Evolutionary conservation across 2,113 vertebrate genomes (phyloP).

Genomic region (Malurus elegans): DNA sequence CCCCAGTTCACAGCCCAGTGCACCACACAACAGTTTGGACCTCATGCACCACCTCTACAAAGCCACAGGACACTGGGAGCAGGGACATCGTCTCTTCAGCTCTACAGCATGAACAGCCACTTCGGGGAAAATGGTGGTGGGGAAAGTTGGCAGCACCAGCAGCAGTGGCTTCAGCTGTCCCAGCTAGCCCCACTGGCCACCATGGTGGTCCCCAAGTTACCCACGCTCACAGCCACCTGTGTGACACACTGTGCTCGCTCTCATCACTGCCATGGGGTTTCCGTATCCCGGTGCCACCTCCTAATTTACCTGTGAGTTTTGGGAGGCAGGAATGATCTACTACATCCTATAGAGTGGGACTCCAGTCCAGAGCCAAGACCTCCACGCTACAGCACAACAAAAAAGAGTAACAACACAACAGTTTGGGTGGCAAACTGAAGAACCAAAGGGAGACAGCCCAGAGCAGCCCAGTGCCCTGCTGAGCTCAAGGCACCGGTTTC

Average conservation of each 20-base stretch:
- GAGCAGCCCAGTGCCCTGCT: background rate
- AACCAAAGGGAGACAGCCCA: background rate
- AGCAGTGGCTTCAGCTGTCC: background rate
- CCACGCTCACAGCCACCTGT: fast-evolving
- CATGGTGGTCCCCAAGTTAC: fast-evolving
- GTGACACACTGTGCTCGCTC: fast-evolving
- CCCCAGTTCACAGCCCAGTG: fast-evolving
- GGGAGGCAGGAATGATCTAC: background rate
- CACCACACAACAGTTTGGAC: background rate
- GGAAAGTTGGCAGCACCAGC: background rate
- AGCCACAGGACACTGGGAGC: fast-evolving
- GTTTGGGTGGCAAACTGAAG: background rate
- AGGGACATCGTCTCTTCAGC: background rate
- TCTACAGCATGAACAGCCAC: background rate
- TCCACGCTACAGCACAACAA: fast-evolving
- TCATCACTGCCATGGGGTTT: background rate
- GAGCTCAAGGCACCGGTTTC: background rate
- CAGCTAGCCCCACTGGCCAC: background rate
- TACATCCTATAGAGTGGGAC: background rate
- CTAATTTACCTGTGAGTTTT: background rate
- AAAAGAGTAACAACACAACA: background rate
- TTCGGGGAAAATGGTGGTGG: fast-evolving
- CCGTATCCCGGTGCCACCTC: background rate
- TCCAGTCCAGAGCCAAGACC: background rate
- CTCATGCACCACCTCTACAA: fast-evolving